Evolutionary conservation across 2,888 invertebrate species (phyloP), one percentile per base, ranked within the genome.

Genomic region (Drosophila flavopinicola): DNA sequence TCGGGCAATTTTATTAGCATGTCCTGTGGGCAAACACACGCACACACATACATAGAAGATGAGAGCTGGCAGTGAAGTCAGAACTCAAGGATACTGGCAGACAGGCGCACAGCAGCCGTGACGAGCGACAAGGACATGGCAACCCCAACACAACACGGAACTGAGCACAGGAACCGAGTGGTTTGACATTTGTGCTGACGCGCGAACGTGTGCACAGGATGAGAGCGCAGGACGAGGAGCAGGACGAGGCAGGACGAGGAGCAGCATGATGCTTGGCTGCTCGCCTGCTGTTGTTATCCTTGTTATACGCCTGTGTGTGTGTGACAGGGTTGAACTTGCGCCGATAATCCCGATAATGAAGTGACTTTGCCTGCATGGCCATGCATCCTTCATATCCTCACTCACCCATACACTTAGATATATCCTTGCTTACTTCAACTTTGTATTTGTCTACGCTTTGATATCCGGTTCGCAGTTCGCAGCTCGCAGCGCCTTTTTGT

Each of bases 271-370:
- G 37, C 37, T 20, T 20, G 20, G 20, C 20, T 20, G 53, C 56
- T 38, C 47, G 41, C 11, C 41, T 25, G 17, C 42, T 58, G 68
- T 66, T 64, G 67, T 66, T 80, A 60, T 67, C 58, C 58, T 64
- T 83, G 66, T 65, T 83, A 64, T 65, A 68, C 29, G 23, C 57
- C 24, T 61, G 10, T 25, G 17, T 17, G 33, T 51, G 41, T 64
- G 53, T 58, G 73, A 35, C 66, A 70, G 88, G 84, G 85, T 87
- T 85, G 88, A 84, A 84, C 87, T 85, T 84, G 78, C 84, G 87
- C 87, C 88, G 84, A 84, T 84, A 84, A 84, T 84, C 88, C 88
- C 84, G 88, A 88, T 84, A 84, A 84, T 84, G 87, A 88, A 84
- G 84, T 88, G 84, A 84, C 87, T 84, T 85, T 73, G 84, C 79